phyloP scores from a whole-genome alignment of 2,888 invertebrate species.

The Temnothorax unifasciatus region DNA sequence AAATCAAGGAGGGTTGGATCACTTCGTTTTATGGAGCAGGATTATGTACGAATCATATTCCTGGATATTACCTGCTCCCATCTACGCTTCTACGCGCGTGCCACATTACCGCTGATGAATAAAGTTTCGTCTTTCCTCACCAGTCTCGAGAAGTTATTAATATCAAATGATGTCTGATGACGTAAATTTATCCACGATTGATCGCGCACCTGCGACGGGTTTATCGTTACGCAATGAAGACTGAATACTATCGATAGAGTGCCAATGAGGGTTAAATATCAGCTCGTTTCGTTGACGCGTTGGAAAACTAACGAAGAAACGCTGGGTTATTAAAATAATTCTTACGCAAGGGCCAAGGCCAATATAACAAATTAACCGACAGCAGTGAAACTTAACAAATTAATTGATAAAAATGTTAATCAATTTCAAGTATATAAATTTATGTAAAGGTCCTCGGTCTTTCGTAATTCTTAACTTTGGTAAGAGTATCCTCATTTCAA shows the following conservation, averaged over 20 bases:
- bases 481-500: not conserved
- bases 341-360: not conserved
- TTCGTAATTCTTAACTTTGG: not conserved
- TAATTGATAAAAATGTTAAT: not conserved
- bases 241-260: slow-evolving; percentile 25
- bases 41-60: slow-evolving; percentile 25
- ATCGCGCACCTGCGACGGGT: slow-evolving; percentile 40
- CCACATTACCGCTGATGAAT: slow-evolving; percentile 12
- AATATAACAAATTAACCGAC: not conserved
- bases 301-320: slow-evolving; percentile 1
- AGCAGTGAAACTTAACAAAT: not conserved
- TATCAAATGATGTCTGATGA: not conserved
- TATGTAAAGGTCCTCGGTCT: not conserved
- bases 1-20: not conserved
- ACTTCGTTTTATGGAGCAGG: slow-evolving; percentile 39
- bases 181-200: slow-evolving; percentile 45
- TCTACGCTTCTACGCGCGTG: not conserved
- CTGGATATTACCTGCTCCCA: not conserved
- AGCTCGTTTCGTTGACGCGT: slow-evolving; percentile 16
- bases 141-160: slow-evolving; percentile 26
- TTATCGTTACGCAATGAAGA: slow-evolving; percentile 16
- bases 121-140: slow-evolving; percentile 6
- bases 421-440: not conserved
- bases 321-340: slow-evolving; percentile 1
- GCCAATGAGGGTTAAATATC: slow-evolving; percentile 26